Conservation (phyloP, 1,140 invertebrate species). For the Penaeus indicus region DNA sequence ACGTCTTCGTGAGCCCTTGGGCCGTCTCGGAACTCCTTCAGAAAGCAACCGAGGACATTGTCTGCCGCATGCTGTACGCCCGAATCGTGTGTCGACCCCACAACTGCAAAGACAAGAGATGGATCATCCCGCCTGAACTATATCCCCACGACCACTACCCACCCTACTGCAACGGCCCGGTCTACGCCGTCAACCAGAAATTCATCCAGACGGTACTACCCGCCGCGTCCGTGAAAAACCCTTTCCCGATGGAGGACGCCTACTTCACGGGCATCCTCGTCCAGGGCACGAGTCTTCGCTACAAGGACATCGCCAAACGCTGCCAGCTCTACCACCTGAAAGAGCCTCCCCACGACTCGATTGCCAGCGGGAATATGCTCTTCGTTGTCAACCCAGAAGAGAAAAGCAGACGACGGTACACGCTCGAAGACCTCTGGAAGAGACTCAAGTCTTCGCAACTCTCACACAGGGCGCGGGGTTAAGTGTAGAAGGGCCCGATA, state of each 20-base stretch:
- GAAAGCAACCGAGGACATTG: neutral
- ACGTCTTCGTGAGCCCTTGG: conserved; percentile 69
- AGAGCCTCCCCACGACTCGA: neutral
- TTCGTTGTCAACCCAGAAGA: neutral
- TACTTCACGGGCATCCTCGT: conserved; percentile 28
- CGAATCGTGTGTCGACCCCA: neutral
- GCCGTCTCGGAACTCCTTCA: conserved; percentile 45
- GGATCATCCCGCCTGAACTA: neutral
- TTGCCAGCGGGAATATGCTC: neutral
- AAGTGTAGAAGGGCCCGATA: too few species aligned
- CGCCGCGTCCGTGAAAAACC: neutral
- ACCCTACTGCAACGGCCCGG: conserved; percentile 18
- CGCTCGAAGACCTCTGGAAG: neutral
- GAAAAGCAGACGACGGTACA: neutral
- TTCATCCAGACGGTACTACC: neutral
- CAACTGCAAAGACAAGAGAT: neutral
- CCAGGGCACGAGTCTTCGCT: neutral
- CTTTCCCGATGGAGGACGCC: conserved; percentile 15
- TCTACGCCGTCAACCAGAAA: conserved; percentile 2
- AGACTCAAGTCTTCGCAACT: neutral
- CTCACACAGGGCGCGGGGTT: too few species aligned
- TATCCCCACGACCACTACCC: conserved; percentile 12
- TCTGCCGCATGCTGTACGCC: neutral
- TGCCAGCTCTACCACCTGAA: neutral
- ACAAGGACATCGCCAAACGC: neutral